phyloP scores from a whole-genome alignment of 2,888 invertebrate genomes.

The Tetropium fuscum region DNA sequence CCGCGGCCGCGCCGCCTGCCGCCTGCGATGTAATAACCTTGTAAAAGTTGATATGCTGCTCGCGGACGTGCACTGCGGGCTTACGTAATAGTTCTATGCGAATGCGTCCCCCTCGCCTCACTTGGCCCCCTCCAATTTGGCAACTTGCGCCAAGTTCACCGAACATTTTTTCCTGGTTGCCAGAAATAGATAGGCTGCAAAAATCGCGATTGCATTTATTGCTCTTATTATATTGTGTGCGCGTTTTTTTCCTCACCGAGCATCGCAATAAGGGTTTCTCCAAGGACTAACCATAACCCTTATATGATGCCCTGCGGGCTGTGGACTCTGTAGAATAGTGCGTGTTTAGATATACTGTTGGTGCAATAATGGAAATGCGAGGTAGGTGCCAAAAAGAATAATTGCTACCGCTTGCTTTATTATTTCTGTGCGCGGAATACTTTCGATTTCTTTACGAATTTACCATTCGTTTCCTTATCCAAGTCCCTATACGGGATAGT shows the following conservation, averaged over 20 bases:
- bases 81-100: constrained; percentile 64
- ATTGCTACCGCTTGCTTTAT: constrained; percentile 20
- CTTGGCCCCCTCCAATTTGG: constrained; percentile 59
- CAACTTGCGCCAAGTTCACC: constrained; percentile 60
- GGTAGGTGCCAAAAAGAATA: constrained; percentile 52
- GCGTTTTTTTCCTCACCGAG: constrained; percentile 28
- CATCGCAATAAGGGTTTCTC: neutral
- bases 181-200: constrained; percentile 64
- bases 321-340: constrained; percentile 31
- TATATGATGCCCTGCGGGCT: constrained; percentile 24
- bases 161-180: constrained; percentile 65
- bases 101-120: constrained; percentile 52
- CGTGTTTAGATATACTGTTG: constrained; percentile 33
- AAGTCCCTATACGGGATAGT: no score
- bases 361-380: constrained; percentile 62
- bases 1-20: constrained; percentile 10
- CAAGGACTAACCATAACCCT: constrained; percentile 20
- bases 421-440: constrained; percentile 22
- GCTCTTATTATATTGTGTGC: constrained; percentile 47
- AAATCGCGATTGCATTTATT: constrained; percentile 50
- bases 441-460: neutral
- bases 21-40: constrained; percentile 48
- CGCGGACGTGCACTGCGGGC: constrained; percentile 59
- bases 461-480: no score
- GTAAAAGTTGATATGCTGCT: constrained; percentile 53